Base-by-base conservation (phyloP, 1,140 invertebrate species). In the Chelonus insularis region DNA sequence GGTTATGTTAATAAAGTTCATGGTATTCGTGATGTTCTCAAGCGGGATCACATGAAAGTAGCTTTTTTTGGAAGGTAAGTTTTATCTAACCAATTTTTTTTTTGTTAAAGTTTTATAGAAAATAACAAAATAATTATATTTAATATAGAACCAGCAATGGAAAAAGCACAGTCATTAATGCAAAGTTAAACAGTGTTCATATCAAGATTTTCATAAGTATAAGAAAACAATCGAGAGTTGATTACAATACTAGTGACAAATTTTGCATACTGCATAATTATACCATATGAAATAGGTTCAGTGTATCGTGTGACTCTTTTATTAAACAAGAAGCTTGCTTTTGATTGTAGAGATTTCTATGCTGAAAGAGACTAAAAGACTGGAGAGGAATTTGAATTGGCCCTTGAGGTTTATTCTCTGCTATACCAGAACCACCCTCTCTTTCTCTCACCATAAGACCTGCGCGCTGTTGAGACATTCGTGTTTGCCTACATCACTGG, bases 31-130 rank as follows among this genome's bases (percentile, higher is more conserved):
- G 95, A 99, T 83, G 96, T 99, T 16, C 86, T 99, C 47, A 86
- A 89, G 62, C 84, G 97, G 62, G 95, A 99, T 88, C 95, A 98
- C 83, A 99, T 99, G 97, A 99, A 99, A 87, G 97, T 99, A 32
- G 95, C 94, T 18, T 98, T 98, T 79, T 94, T 94, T 76, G 92
- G 92, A 67, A 86, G 87, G 87, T 88, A 69, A 66, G 67, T 68
- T 32, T 32, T 16, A 25, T 54, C 9, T 57, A 37, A 43, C 7
- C 34, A 43, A 16, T 43, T 16, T 43, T 43, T 1, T 23, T 45
- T 41, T 1, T 25, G 23, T 29, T 23, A 23, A 4, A 50, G n/a
- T n/a, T n/a, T n/a, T n/a, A n/a, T n/a, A n/a, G n/a, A n/a, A n/a
- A 43, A 16, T 43, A 16, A 16, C n/a, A 18, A 11, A 4, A 11